Conservation (phyloP, 2,113 vertebrate species). For the Phalacrocorax carbo region DNA sequence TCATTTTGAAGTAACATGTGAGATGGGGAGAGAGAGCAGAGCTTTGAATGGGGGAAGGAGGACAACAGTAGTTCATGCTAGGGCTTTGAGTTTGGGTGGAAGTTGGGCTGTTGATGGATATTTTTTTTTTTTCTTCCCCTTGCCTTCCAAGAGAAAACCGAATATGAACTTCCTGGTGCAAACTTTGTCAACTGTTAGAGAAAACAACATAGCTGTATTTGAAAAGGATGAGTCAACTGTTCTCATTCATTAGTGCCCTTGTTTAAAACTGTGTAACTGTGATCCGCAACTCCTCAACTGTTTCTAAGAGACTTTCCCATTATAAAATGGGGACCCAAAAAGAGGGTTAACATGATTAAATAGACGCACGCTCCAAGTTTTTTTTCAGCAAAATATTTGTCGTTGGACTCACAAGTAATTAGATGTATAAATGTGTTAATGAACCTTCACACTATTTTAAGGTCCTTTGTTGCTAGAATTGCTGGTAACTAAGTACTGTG, state of each 20-base stretch:
- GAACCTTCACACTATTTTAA: neutral
- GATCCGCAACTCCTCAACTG: neutral
- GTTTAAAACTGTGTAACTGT: neutral
- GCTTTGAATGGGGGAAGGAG: neutral
- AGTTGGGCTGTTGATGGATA: neutral
- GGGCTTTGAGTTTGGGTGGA: neutral
- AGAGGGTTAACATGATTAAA: neutral
- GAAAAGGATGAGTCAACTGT: neutral
- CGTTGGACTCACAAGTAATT: neutral
- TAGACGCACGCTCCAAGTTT: neutral
- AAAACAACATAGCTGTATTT: neutral
- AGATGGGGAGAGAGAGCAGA: neutral
- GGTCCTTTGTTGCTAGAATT: neutral
- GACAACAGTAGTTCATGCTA: neutral
- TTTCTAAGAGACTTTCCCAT: neutral
- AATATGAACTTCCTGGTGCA: neutral
- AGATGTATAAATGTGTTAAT: neutral
- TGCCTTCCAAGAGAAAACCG: neutral
- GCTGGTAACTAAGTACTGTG: neutral
- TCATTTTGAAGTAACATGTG: neutral
- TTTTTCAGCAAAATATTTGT: neutral
- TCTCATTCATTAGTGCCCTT: neutral
- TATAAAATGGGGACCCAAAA: neutral
- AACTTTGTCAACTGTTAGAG: neutral
- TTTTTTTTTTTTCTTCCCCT: neutral